Evolutionary conservation across 2,797 vertebrate genomes (phyloP).

Genomic region (Manis pentadactyla): DNA sequence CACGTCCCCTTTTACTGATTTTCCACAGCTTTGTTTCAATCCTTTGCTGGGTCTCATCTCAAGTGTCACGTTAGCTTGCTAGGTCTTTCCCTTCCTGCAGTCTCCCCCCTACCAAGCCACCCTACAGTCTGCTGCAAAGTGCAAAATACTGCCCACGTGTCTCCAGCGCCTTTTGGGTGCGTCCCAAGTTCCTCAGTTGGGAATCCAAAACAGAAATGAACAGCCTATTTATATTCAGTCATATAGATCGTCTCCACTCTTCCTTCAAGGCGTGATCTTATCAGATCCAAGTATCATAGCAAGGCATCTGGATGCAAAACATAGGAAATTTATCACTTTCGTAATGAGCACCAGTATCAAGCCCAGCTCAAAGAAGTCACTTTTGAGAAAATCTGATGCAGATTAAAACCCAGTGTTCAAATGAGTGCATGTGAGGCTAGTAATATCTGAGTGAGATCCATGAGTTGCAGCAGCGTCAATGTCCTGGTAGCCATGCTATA

Average conservation of each 20-base stretch:
- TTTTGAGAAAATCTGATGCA: not conserved
- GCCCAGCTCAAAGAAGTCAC: not conserved
- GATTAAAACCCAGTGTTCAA: not conserved
- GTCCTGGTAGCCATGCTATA: not conserved
- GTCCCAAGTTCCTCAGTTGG: not conserved
- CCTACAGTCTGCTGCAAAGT: not conserved
- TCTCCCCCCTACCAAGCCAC: not conserved
- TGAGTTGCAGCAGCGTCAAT: rapidly evolving
- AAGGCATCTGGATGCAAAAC: not conserved
- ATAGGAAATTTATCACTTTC: not conserved
- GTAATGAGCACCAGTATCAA: not conserved
- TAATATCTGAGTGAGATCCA: not conserved
- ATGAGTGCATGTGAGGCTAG: not conserved
- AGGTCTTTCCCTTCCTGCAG: not conserved
- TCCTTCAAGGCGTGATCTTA: not conserved
- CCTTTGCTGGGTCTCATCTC: not conserved
- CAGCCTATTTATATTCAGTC: not conserved
- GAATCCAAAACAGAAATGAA: not conserved
- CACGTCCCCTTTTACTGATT: too few species aligned
- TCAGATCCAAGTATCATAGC: not conserved
- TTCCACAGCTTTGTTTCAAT: not conserved
- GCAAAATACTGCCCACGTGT: not conserved
- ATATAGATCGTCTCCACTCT: not conserved
- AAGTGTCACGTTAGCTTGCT: not conserved
- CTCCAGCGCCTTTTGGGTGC: not conserved